Evolutionary conservation across 2,113 vertebrate genomes (phyloP).

Genomic region (Todiramphus saurophagus): DNA sequence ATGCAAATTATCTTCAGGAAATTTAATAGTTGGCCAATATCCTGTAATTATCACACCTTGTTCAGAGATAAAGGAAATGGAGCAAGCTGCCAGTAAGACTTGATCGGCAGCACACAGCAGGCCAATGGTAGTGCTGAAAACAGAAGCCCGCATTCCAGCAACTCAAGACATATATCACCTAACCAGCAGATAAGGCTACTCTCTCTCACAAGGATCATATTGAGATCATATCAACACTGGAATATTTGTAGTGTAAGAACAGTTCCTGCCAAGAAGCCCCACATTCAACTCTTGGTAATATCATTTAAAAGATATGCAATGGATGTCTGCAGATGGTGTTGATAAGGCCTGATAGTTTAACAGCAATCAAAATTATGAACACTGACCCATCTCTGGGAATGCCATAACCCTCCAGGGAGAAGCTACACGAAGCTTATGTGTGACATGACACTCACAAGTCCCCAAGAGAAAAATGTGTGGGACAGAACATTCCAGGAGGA

Average conservation of each 20-base stretch:
- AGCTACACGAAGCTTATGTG: neutral
- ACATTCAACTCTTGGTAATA: neutral
- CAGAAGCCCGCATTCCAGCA: neutral
- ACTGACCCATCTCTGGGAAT: conserved; percentile 19
- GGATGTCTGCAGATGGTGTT: neutral
- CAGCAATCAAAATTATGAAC: neutral
- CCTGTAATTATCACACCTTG: neutral
- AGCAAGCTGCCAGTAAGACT: neutral
- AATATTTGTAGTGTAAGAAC: neutral
- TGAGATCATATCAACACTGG: neutral
- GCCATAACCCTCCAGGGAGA: neutral
- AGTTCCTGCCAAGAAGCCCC: neutral
- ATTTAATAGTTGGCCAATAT: neutral
- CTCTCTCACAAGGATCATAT: neutral
- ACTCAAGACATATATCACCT: neutral
- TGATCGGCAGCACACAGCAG: neutral
- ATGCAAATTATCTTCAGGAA: neutral
- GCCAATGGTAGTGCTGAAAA: neutral
- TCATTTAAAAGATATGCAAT: neutral
- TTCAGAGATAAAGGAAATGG: neutral
- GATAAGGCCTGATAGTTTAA: neutral
- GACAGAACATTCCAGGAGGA: neutral
- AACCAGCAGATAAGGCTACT: neutral
- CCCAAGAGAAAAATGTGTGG: neutral
- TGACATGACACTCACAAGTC: neutral